Evolutionary conservation across 2,797 vertebrate species (phyloP).

Genomic region (Balearica regulorum): DNA sequence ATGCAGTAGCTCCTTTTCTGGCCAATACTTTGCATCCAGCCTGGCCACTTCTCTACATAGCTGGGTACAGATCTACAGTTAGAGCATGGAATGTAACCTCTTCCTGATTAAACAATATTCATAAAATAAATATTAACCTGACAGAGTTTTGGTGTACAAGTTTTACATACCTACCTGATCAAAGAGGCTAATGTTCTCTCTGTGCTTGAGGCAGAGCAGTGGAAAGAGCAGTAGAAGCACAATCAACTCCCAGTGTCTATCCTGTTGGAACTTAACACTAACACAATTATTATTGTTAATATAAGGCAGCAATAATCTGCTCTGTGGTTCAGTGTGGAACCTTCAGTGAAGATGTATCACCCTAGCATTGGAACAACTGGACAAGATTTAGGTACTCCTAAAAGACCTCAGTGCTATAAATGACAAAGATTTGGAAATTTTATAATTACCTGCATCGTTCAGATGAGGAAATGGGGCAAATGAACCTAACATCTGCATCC

Average conservation of each 20-base stretch:
- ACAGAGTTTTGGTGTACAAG: not conserved
- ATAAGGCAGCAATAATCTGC: not conserved
- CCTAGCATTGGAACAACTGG: fast-evolving
- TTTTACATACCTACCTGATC: not conserved
- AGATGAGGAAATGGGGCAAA: not conserved
- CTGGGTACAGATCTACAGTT: not conserved
- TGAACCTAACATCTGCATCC: not conserved
- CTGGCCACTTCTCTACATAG: not conserved
- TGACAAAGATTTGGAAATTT: not conserved
- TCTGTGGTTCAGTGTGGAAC: not conserved
- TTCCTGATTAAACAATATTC: not conserved
- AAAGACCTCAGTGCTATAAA: not conserved
- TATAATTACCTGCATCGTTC: not conserved
- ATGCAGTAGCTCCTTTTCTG: not conserved
- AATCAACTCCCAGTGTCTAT: not conserved
- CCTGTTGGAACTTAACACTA: not conserved
- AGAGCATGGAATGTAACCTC: not conserved
- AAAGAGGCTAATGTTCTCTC: not conserved
- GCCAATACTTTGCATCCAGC: not conserved
- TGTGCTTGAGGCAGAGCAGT: not conserved
- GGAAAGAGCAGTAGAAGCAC: not conserved
- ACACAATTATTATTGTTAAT: not conserved
- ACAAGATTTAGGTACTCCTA: not conserved
- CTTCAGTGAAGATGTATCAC: not conserved
- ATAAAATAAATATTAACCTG: not conserved